Evolutionary conservation across 1,140 invertebrate species (phyloP).

Genomic region (Saccostrea cuccullata): DNA sequence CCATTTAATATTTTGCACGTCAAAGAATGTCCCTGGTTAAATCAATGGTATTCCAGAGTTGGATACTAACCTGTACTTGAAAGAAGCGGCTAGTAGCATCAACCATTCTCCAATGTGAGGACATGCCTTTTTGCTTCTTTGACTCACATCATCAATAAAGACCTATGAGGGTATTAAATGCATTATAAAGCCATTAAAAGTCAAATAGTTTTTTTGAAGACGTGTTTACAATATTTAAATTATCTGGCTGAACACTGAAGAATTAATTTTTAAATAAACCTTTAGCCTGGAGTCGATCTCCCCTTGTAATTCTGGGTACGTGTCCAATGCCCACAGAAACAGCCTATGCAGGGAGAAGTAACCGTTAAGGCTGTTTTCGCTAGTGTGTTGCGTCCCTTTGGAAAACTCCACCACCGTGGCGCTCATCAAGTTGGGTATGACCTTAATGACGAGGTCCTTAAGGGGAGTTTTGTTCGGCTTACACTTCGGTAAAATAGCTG

Average conservation of each 20-base stretch:
- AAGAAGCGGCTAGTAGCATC: constrained; percentile 67
- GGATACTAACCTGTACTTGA: constrained; percentile 64
- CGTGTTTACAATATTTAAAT: no score
- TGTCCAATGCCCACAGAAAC: constrained; percentile 70
- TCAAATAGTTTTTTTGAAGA: neutral
- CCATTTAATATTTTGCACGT: no score
- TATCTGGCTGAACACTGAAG: no score
- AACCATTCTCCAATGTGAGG: constrained; percentile 72
- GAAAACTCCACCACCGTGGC: constrained; percentile 72
- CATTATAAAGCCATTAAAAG: no score
- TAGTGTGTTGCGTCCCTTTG: constrained; percentile 72
- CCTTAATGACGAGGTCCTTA: constrained; percentile 67
- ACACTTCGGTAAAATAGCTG: constrained; percentile 64
- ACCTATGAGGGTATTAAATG: constrained; percentile 42
- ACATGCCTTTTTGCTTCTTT: constrained; percentile 67
- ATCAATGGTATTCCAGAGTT: no score
- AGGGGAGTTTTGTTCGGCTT: constrained; percentile 66
- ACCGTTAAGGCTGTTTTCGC: constrained; percentile 70
- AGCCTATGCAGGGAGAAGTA: constrained; percentile 72
- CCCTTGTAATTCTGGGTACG: constrained; percentile 65
- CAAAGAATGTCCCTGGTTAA: no score
- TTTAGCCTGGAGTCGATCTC: constrained; percentile 62
- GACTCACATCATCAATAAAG: constrained; percentile 66
- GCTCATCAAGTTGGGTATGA: constrained; percentile 72
- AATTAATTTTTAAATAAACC: constrained; percentile 46